Evolutionary conservation across 2,797 vertebrate genomes (phyloP).

Genomic region (Taenioides sp.): DNA sequence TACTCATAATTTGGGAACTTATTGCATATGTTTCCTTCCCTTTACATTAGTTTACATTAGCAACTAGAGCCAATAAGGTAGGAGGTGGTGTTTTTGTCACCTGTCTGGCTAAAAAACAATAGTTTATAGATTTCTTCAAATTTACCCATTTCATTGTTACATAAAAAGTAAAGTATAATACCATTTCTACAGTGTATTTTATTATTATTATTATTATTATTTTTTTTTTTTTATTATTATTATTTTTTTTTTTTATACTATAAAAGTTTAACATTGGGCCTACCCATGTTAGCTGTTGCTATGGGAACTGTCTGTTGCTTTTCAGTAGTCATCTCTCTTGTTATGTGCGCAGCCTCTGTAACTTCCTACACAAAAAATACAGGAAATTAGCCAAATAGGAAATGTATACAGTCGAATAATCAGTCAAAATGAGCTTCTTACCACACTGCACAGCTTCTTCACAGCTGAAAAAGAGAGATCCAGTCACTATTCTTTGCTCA

Average conservation of each 20-base stretch:
- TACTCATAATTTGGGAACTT: too few species aligned
- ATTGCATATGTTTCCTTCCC: too few species aligned
- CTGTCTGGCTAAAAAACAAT: too few species aligned
- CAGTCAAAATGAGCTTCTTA: constrained; percentile 25
- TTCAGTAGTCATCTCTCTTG: constrained; percentile 40
- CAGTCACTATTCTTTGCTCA: neutral
- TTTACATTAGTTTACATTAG: too few species aligned
- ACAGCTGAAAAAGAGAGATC: constrained; percentile 53
- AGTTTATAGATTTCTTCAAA: neutral
- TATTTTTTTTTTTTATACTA: too few species aligned
- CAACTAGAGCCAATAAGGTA: too few species aligned
- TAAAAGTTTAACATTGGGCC: too few species aligned
- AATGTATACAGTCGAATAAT: neutral
- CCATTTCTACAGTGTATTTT: too few species aligned
- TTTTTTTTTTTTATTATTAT: too few species aligned
- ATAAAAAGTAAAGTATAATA: neutral
- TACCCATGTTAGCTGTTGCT: constrained; percentile 54
- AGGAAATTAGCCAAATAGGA: neutral
- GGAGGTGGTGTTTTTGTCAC: too few species aligned
- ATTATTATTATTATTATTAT: too few species aligned
- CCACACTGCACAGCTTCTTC: constrained; percentile 50
- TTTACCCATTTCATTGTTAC: neutral
- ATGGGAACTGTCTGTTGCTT: constrained; percentile 50
- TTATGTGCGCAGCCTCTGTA: constrained; percentile 25
- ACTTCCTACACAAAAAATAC: constrained; percentile 35